Percentiles rank a stretch among this genome's conserved stretches.
Evolutionary conservation across 2,797 vertebrate species (phyloP).

Genomic region (Brotula barbata): DNA sequence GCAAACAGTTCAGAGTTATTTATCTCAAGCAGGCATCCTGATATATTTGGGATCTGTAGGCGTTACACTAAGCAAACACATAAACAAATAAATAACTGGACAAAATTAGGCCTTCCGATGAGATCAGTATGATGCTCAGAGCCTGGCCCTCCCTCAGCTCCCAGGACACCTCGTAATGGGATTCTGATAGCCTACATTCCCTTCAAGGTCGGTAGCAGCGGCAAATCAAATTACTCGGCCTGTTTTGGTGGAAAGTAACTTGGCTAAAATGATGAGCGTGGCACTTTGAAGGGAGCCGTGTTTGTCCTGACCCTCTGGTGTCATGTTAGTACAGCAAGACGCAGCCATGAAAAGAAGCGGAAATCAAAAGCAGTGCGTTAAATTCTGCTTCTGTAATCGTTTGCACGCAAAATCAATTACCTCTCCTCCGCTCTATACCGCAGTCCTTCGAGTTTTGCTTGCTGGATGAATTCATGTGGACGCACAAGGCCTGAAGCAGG

Average conservation of each 20-base stretch:
- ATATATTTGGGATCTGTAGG: too few relatives aligned
- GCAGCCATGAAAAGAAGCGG: slow-evolving; percentile 49
- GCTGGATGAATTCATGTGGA: slow-evolving; percentile 44
- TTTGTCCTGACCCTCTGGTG: slow-evolving; percentile 67
- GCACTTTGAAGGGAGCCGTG: slow-evolving; percentile 57
- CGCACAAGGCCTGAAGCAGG: slow-evolving; percentile 36
- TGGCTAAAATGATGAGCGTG: slow-evolving; percentile 75
- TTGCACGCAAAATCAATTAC: slow-evolving; percentile 63
- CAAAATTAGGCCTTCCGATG: slow-evolving; percentile 28
- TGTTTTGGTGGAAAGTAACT: slow-evolving; percentile 71
- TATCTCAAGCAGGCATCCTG: too few relatives aligned
- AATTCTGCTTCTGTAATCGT: slow-evolving; percentile 71
- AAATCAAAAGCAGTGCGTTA: slow-evolving; percentile 66
- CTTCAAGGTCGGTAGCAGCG: slow-evolving; percentile 74
- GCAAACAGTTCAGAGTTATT: too few relatives aligned
- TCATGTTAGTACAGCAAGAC: slow-evolving; percentile 67
- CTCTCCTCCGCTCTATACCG: slow-evolving; percentile 49
- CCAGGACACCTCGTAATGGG: slow-evolving; percentile 63
- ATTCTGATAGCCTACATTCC: slow-evolving; percentile 74
- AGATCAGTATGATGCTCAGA: slow-evolving; percentile 48
- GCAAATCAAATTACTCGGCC: slow-evolving; percentile 77
- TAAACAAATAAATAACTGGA: too few relatives aligned
- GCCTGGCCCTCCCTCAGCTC: slow-evolving; percentile 51
- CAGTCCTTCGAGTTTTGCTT: slow-evolving; percentile 49
- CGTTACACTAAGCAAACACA: too few relatives aligned